Base-by-base conservation (phyloP, 2,888 invertebrate species). In the Metopia argyrocephala region DNA sequence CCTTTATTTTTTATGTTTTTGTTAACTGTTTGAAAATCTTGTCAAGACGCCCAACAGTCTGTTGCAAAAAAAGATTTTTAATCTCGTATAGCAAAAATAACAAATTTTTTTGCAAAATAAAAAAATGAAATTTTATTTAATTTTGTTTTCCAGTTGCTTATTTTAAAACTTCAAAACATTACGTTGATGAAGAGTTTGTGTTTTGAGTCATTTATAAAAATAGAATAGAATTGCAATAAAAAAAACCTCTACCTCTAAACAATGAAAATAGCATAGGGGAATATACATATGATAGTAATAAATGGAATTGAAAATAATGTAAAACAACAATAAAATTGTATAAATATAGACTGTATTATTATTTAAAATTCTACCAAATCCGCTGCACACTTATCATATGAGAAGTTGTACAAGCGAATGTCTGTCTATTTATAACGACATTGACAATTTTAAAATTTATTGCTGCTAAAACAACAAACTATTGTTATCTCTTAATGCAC, bases 401-500 rank as follows among this genome's bases (percentile, higher is more conserved):
- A 75, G 6, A 56, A 5, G 31, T 56, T 23, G 56, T 25, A 12
- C 2, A 25, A 15, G 21, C 50, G n/a, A 21, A 12, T 38, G 38
- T 9, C 9, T 38, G 38, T 46, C 52, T 73, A 66, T 78, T 74
- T 69, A 46, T 69, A 76, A 46, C 73, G 68, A 62, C 81, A 78
- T 81, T 81, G 81, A 74, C 78, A 81, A 81, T 81, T 74, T 70
- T 48, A 70, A 65, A 81, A 81, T 81, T 81, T 81, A 81, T 78
- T 50, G 70, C 66, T 65, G 74, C 70, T 74, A 81, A 64, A 71
- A 76, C 56, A 73, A 64, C 74, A 74, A 38, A 69, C 65, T 59
- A 65, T 64, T 56, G 50, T 74, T 81, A 81, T 78, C 81, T 70
- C 21, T 59, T 38, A 25, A 59, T 74, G 61, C 74, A 62, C 46